Evolutionary conservation across 2,888 invertebrate species (phyloP), one percentile per base, ranked within the genome.

Genomic region (Hipparchia semele): DNA sequence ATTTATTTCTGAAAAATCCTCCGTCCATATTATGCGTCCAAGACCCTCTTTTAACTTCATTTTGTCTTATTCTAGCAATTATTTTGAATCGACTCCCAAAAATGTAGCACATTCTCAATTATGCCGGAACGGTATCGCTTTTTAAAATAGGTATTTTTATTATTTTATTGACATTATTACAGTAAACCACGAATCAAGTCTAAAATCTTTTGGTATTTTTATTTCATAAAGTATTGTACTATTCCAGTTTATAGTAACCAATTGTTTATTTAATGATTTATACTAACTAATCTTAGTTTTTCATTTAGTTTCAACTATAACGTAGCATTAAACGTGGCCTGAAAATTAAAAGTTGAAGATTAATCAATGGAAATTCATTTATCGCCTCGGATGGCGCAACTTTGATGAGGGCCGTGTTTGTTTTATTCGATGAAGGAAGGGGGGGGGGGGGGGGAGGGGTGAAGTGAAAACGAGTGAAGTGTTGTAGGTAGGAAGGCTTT

Each of bases 281-380:
- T 23, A 23, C 23, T 23, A 59, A 2, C 59, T 56, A 56, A 56
- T 13, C 56, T 56, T 56, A 23, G 23, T 58, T 8, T 33, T 60
- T 46, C 23, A 33, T 53, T 65, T 65, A 33, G 51, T 33, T 65
- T 12, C 64, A 65, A 33, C 53, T 65, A 33, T 53, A 53, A 33
- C 53, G 51, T 51, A 33, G 33, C 33, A 39, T 9, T 13, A 65
- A 72, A 13, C 58, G 62, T 51, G 51, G 69, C 59, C 65, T 58
- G 68, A 49, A 68, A 58, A 68, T 65, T 51, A 70, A 68, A 74
- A 74, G 68, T 72, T 69, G 72, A 64, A 68, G 70, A 76, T 70
- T 76, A 76, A 76, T 76, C 72, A 74, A 76, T 72, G 70, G 68
- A 70, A 72, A 75, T 73, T 74, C 69, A 72, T 69, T 75, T 73